Conservation (phyloP, 2,797 vertebrate species). For the Danio choprae region DNA sequence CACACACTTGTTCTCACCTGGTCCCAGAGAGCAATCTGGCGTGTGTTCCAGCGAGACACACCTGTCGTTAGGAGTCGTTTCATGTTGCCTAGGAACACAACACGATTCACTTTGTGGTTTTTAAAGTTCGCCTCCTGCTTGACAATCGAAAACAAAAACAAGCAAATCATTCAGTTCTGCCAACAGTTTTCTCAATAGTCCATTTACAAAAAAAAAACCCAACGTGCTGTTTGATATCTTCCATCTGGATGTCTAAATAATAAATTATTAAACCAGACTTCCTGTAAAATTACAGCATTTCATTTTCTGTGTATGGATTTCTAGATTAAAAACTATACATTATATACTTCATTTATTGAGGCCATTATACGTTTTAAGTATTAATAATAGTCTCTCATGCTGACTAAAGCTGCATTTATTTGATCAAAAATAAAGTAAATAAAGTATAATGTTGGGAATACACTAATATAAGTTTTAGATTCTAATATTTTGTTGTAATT, state of each 20-base stretch:
- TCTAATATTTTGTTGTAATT: too few relatives aligned
- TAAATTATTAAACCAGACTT: background rate
- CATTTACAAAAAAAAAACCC: background rate
- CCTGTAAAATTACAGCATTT: background rate
- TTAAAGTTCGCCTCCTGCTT: constrained; percentile 92
- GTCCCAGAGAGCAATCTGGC: constrained; percentile 98
- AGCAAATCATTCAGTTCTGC: constrained; percentile 9
- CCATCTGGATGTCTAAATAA: background rate
- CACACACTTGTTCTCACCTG: constrained; percentile 83
- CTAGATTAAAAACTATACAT: background rate
- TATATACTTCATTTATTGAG: too few relatives aligned
- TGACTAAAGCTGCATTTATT: too few relatives aligned
- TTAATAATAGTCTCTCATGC: too few relatives aligned
- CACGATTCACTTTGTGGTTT: constrained; percentile 95
- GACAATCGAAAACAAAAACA: constrained; percentile 37
- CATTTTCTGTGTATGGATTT: background rate
- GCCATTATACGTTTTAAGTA: too few relatives aligned
- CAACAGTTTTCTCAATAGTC: background rate
- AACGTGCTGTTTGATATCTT: background rate
- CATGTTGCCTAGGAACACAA: constrained; percentile 94
- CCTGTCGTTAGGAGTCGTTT: constrained; percentile 95
- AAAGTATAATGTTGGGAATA: too few relatives aligned
- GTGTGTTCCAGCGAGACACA: constrained; percentile 96
- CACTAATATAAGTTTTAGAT: too few relatives aligned
- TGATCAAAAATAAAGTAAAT: too few relatives aligned